Conservation (phyloP, 1,140 invertebrate genomes). For the Cepaea nemoralis region DNA sequence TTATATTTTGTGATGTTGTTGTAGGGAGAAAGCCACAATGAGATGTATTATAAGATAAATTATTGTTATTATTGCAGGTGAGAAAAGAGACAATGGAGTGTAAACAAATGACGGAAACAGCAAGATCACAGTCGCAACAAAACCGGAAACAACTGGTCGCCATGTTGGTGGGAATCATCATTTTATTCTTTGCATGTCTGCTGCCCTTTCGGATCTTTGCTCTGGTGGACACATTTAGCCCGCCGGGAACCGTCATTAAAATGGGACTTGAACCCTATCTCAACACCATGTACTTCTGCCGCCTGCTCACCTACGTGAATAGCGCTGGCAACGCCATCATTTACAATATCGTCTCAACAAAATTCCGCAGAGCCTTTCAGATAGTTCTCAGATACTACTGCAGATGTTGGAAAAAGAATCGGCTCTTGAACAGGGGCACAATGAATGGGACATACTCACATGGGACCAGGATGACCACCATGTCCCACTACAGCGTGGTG, state of each 20-base stretch:
- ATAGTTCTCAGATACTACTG: conserved; percentile 40
- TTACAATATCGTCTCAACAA: conserved; percentile 61
- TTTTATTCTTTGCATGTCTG: conserved; percentile 90
- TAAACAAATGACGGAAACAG: conserved; percentile 47
- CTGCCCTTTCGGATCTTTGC: conserved; percentile 88
- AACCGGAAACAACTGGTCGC: conserved; percentile 77
- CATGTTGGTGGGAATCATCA: conserved; percentile 90
- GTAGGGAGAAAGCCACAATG: too few species aligned
- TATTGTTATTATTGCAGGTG: too few species aligned
- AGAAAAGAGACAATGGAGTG: conserved; percentile 44
- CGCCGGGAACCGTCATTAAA: not conserved
- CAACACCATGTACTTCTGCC: conserved; percentile 87
- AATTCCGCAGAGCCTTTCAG: conserved; percentile 58
- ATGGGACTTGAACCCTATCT: conserved; percentile 86
- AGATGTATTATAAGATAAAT: too few species aligned
- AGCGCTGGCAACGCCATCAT: conserved; percentile 67
- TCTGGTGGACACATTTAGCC: conserved; percentile 69
- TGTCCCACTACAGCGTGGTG: conserved; percentile 49
- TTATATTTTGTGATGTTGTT: too few species aligned
- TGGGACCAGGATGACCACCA: conserved; percentile 38
- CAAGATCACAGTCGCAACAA: conserved; percentile 33
- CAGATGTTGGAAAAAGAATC: not conserved
- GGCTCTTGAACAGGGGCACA: not conserved
- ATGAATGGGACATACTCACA: conserved; percentile 21
- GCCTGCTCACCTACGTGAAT: conserved; percentile 64